These are phyloP conservation scores for Chaetophractus vellerosus DNA, from an alignment of 2,797 vertebrate species.

Conservation along the genomic window DNA sequence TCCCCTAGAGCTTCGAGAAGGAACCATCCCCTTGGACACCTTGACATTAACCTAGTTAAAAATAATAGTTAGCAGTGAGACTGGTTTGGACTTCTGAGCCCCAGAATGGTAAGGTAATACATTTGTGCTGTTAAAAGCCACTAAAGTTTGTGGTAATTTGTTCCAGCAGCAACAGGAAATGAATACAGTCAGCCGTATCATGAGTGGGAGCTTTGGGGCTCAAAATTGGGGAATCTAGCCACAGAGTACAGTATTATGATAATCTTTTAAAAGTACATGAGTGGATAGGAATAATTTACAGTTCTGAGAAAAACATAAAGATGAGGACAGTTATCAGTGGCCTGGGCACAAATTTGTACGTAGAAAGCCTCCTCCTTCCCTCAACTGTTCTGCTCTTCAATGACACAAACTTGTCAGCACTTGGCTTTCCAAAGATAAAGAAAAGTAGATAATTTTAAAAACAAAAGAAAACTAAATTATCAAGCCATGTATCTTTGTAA, in stretches of 20 bases:
- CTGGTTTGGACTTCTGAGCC: background rate
- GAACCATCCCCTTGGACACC: no score
- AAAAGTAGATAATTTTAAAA: background rate
- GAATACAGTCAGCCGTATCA: background rate
- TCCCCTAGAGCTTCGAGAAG: background rate
- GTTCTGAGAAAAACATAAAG: background rate
- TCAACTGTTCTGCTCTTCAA: background rate
- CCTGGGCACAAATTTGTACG: background rate
- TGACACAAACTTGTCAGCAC: background rate
- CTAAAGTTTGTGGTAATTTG: background rate
- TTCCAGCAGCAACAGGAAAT: background rate
- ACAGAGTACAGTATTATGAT: background rate
- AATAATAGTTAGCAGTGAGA: background rate
- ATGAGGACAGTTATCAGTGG: background rate
- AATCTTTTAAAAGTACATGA: background rate
- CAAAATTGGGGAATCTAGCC: background rate
- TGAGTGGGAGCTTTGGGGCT: background rate
- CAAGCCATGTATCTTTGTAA: background rate
- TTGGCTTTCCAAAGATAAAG: background rate
- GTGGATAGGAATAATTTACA: background rate
- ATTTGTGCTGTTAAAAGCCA: background rate
- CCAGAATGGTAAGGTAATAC: background rate
- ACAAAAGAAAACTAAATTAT: conserved; percentile 1
- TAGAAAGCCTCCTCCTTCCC: background rate
- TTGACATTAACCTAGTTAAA: background rate